Evolutionary conservation across 2,113 vertebrate species (phyloP).

Genomic region (Chloropsis cyanopogon): DNA sequence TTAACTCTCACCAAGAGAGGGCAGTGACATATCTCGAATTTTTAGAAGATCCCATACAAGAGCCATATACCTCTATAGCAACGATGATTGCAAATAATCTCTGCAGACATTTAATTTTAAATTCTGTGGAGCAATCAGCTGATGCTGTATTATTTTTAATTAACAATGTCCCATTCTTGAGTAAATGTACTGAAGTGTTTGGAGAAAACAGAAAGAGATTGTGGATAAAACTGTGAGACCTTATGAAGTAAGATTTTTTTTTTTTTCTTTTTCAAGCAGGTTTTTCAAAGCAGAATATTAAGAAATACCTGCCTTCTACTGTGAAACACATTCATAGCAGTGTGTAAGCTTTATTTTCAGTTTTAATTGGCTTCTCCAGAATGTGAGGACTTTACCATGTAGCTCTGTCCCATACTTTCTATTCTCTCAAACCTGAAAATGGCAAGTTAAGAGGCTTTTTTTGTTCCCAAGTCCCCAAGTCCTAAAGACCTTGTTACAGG

Average conservation of each 20-base stretch:
- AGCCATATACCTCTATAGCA: background rate
- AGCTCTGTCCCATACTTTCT: background rate
- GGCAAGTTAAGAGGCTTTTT: background rate
- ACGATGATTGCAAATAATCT: background rate
- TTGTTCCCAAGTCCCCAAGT: background rate
- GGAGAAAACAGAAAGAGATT: background rate
- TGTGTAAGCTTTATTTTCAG: background rate
- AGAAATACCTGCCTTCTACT: background rate
- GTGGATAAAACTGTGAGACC: background rate
- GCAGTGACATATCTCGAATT: conserved; percentile 54
- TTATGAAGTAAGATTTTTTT: background rate
- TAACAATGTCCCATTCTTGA: background rate
- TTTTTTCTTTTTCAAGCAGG: background rate
- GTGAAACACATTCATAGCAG: background rate
- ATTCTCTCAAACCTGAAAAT: background rate
- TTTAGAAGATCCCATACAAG: background rate
- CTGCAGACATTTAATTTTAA: conserved; percentile 22
- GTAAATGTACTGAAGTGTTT: background rate
- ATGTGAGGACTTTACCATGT: background rate
- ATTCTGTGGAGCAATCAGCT: conserved; percentile 3
- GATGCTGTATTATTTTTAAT: conserved; percentile 40
- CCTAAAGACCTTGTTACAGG: background rate
- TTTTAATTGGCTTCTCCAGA: background rate
- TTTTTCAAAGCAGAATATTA: background rate
- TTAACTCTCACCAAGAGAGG: conserved; percentile 52